phyloP scores from a whole-genome alignment of 2,797 vertebrate genomes.

The Pampus argenteus region DNA sequence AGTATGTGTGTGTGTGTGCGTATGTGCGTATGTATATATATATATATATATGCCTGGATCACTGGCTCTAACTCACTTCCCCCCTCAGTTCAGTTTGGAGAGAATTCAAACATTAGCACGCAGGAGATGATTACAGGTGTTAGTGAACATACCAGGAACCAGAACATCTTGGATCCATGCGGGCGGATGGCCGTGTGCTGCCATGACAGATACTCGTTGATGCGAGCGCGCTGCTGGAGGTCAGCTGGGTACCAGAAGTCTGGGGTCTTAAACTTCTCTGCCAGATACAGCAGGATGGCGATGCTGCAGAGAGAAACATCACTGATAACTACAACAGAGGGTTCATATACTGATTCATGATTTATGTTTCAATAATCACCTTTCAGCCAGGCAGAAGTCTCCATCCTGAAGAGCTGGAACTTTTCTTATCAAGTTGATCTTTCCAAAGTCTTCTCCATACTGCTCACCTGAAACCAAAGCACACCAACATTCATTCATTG shows the following conservation, averaged over 20 bases:
- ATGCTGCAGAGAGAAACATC: constrained; percentile 71
- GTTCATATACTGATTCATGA: too few species aligned
- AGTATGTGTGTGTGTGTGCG: too few species aligned
- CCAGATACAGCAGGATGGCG: constrained; percentile 89
- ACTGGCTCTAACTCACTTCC: not conserved
- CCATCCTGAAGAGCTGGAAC: constrained; percentile 88
- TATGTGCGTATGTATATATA: too few species aligned
- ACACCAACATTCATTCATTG: too few species aligned
- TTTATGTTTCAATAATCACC: constrained; percentile 30
- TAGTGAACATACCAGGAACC: constrained; percentile 78
- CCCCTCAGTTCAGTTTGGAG: not conserved
- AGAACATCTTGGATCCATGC: constrained; percentile 81
- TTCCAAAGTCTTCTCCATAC: constrained; percentile 75
- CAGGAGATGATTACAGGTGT: too few species aligned
- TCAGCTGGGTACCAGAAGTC: constrained; percentile 91
- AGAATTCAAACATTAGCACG: not conserved
- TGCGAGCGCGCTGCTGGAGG: constrained; percentile 81
- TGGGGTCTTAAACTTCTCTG: constrained; percentile 85
- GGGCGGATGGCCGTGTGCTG: constrained; percentile 82
- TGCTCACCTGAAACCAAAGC: constrained; percentile 75
- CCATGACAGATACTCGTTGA: constrained; percentile 91
- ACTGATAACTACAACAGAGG: not conserved
- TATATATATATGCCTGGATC: too few species aligned
- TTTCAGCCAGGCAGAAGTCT: constrained; percentile 86
- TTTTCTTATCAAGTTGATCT: constrained; percentile 76